Base-by-base conservation (phyloP, 2,113 vertebrate genomes). In the Gambusia affinis region DNA sequence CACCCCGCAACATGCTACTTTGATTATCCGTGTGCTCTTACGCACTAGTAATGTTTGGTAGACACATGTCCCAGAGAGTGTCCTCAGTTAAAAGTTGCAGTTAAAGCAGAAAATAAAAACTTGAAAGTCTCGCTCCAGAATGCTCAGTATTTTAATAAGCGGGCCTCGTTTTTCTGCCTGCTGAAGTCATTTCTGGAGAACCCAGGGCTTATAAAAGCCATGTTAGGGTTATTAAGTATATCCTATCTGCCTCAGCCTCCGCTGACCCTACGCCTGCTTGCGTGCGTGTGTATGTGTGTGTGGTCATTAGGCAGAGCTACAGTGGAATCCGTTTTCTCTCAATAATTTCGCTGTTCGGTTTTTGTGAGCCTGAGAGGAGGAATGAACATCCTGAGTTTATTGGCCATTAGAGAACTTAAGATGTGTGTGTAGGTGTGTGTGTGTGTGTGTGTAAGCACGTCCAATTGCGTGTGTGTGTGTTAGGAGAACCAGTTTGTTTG, bases 381-480 rank as follows among this genome's bases (percentile, higher is more conserved):
- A 92, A 92, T 75, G 83, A 88, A 89, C 91, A 92, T 94, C 86
- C 85, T 90, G 90, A 85, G 74, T 94, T 94, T 92, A 94, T 89
- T 92, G 92, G 92, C 88, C 89, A 92, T 93, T 93, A 93, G 91
- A 91, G 92, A 79, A 60, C 75, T 76, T 67, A 68, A 79, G 69
- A 76, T 17, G 0, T 73, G 54, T 42, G 42, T 35, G 68, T 68
- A 44, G 60, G 60, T 61, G 64, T 72, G 64, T 70, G 62, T 72
- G 60, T 62, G 65, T 70, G 62, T 29, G 57, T 67, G 78, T 70
- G 75, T 72, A 70, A 37, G 73, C 57, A 78, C 68, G 71, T 44
- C 12, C 14, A 15, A 1, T 51, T 47, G 72, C 60, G 73, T 64
- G 69, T 37, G 66, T 42, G 72, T 68, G 69, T 87, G 74, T 90